Base-by-base conservation (phyloP, 2,113 vertebrate genomes). In the Pterocles gutturalis region DNA sequence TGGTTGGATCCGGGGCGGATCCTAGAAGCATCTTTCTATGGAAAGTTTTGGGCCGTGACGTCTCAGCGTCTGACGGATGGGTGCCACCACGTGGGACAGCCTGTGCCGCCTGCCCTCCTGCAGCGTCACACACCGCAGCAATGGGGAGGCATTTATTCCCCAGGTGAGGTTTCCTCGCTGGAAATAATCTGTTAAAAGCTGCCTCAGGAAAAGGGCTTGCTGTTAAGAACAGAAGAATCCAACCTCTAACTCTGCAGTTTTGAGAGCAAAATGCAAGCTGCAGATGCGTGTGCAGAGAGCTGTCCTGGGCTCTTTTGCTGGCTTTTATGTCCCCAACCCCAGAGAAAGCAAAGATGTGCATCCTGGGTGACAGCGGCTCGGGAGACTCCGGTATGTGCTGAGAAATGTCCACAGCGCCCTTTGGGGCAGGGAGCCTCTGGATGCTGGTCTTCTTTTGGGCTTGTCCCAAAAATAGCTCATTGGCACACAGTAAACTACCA, bases 111-210 rank as follows among this genome's bases (percentile, higher is more conserved):
- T 78, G 78, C 61, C 76, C 61, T 34, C 28, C 62, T 11, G 34
- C 58, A 46, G 54, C 48, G 3, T n/a, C 73, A 6, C 29, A 5
- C 51, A 1, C 49, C 84, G 12, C 60, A 16, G 57, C 38, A n/a
- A 0, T 0, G 3, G 0, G 10, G n/a, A 22, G n/a, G 15, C 13
- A 8, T 28, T 53, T 19, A 10, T 21, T 72, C 29, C 80, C 58
- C 58, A 2, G 0, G 11, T 1, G 15, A 84, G 72, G 24, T 26
- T 79, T 78, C 48, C 77, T 58, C 8, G 0, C 24, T 49, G 53
- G 61, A 33, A 89, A 61, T 8, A 11, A 29, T 21, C 34, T 5
- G 7, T 16, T 33, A 38, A 57, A 41, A 61, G 67, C 58, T 80
- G 51, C 66, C 49, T 49, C 58, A 8, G 82, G 61, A 16, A 33